Conservation (phyloP, 1,140 invertebrate species). For the Euura lappo region DNA sequence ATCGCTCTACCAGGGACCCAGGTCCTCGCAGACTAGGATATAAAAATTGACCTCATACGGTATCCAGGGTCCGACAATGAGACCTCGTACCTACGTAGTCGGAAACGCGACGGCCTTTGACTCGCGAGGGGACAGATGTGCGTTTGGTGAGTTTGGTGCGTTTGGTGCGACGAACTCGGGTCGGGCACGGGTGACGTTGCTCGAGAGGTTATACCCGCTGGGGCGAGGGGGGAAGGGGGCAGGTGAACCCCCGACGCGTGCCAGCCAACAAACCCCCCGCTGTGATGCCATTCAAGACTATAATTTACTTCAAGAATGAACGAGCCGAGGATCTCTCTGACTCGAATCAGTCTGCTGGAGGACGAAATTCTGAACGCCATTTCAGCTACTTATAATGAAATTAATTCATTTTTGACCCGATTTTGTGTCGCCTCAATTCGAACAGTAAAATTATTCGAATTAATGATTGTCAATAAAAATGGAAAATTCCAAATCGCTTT, state of each 20-base stretch:
- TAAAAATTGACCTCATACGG: constrained; percentile 3
- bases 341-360: too few species aligned
- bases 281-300: constrained; percentile 60
- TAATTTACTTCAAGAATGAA: constrained; percentile 64
- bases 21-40: neutral
- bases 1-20: neutral
- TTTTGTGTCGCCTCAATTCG: too few species aligned
- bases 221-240: constrained; percentile 34
- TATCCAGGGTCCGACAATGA: constrained; percentile 30
- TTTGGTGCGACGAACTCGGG: neutral
- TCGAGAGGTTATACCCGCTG: neutral
- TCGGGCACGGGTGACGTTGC: neutral
- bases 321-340: constrained; percentile 16
- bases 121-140: constrained; percentile 57
- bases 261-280: constrained; percentile 61
- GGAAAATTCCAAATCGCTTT: too few species aligned
- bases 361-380: too few species aligned
- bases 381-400: too few species aligned
- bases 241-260: constrained; percentile 55
- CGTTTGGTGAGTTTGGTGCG: constrained; percentile 23
- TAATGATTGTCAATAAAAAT: too few species aligned
- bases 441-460: too few species aligned
- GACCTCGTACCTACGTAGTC: constrained; percentile 26
- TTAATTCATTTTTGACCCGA: too few species aligned
- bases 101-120: constrained; percentile 41